A percentile compares a stretch with the other conserved stretches of the same genome.
phyloP scores from a whole-genome alignment of 2,113 vertebrate genomes.

The Phoxinus phoxinus region DNA sequence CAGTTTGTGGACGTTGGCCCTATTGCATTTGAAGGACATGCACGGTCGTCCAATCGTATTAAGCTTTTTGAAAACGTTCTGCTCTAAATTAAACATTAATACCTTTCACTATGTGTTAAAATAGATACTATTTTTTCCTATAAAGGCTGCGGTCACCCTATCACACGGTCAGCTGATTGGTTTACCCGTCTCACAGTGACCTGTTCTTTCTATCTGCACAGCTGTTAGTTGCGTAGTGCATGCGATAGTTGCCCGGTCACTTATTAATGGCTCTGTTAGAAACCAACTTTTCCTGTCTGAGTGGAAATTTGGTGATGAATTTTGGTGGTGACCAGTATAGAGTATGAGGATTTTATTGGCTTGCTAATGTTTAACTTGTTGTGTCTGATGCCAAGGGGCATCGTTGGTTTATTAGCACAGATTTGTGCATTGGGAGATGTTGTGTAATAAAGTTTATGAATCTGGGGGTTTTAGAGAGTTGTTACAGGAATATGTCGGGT shows the following conservation, averaged over 20 bases:
- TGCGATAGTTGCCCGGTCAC: conserved; percentile 11
- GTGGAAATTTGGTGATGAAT: not conserved
- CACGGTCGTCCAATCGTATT: not conserved
- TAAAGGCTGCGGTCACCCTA: not conserved
- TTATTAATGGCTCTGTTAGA: conserved; percentile 4
- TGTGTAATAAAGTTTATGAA: not conserved
- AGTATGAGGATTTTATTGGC: not conserved
- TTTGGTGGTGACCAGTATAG: not conserved
- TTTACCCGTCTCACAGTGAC: conserved; percentile 25
- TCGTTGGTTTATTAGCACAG: not conserved
- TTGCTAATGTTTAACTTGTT: conserved; percentile 19
- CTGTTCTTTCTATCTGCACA: conserved; percentile 33
- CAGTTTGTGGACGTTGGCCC: not conserved
- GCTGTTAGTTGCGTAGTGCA: not conserved
- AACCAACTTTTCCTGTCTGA: not conserved
- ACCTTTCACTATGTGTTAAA: not conserved
- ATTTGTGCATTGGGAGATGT: not conserved
- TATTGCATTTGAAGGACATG: not conserved
- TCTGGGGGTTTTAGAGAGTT: not conserved
- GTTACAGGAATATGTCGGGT: not conserved
- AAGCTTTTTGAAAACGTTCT: not conserved
- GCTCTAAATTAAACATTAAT: not conserved
- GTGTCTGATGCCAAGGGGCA: not conserved
- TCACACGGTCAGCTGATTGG: conserved; percentile 10
- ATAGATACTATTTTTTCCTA: not conserved